Base-by-base conservation (phyloP, 2,888 invertebrate genomes). In the Dicycla oo region DNA sequence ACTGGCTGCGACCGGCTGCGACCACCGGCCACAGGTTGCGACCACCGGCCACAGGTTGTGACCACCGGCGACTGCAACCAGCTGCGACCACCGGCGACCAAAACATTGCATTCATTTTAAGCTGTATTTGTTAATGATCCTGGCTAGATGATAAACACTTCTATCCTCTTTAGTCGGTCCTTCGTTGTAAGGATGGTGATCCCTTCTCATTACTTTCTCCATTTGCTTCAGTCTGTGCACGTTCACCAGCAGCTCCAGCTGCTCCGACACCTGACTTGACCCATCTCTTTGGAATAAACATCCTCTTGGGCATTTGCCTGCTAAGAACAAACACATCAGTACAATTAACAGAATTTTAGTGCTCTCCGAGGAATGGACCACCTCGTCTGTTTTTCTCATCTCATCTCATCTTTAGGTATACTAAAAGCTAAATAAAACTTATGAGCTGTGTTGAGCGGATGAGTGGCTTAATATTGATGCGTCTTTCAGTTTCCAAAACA, bases 61-160 rank as follows among this genome's bases (percentile, higher is more conserved):
- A n/a, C n/a, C n/a, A n/a, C n/a, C n/a, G n/a, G n/a, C n/a, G n/a
- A n/a, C n/a, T n/a, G n/a, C n/a, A n/a, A n/a, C n/a, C n/a, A n/a
- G n/a, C n/a, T n/a, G n/a, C n/a, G n/a, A n/a, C n/a, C 74, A 56
- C 54, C 57, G 58, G 47, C 58, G 26, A 57, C 73, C n/a, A n/a
- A n/a, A n/a, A n/a, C n/a, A n/a, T n/a, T n/a, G n/a, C n/a, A n/a
- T n/a, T n/a, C n/a, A n/a, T n/a, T n/a, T n/a, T 51, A 23, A 45
- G 58, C 43, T 38, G 38, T 8, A 38, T 54, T 66, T 61, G 30
- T 18, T 49, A 56, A 49, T 49, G 43, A 49, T 73, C 45, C 57
- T 56, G 20, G 20, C 51, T n/a, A 23, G 40, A 26, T 43, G 13
- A 23, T 20, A 66, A 51, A 23, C 18, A n/a, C 5, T 6, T 56